phyloP scores from a whole-genome alignment of 2,113 vertebrate genomes.

The Patagioenas fasciata region DNA sequence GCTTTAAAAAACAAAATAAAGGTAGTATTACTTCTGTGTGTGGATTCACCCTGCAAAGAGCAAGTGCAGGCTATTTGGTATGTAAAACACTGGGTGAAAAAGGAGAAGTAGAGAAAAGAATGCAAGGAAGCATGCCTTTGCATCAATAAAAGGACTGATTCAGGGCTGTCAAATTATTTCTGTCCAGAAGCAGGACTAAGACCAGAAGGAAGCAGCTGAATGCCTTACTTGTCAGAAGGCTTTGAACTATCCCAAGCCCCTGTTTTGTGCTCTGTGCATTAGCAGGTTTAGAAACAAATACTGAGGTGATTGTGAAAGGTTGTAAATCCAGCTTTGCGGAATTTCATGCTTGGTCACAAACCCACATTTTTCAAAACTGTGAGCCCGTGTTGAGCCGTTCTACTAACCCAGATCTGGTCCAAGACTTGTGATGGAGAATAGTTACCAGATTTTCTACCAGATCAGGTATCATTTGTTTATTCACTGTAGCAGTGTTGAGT shows the following conservation, averaged over 20 bases:
- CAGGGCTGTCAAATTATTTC: neutral
- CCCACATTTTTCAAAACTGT: fast-evolving
- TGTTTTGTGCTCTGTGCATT: neutral
- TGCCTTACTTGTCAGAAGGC: neutral
- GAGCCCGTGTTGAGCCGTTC: fast-evolving
- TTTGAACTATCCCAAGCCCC: neutral
- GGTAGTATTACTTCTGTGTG: neutral
- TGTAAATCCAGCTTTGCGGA: neutral
- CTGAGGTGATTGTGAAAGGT: neutral
- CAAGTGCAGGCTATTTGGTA: neutral
- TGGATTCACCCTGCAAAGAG: neutral
- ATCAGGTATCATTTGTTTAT: neutral
- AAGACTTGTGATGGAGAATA: neutral
- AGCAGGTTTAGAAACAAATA: neutral
- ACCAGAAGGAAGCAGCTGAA: neutral
- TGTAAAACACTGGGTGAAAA: neutral
- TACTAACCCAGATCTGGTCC: neutral
- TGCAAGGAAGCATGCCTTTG: neutral
- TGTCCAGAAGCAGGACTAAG: neutral
- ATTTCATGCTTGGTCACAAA: neutral
- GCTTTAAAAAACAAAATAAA: neutral
- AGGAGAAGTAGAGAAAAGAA: neutral
- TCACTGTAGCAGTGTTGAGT: neutral
- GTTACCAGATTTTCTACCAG: neutral
- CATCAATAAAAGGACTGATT: neutral